A percentile compares a stretch with the other conserved stretches of the same genome.
Evolutionary conservation across 2,113 vertebrate species (phyloP).

Genomic region (Eublepharis macularius): DNA sequence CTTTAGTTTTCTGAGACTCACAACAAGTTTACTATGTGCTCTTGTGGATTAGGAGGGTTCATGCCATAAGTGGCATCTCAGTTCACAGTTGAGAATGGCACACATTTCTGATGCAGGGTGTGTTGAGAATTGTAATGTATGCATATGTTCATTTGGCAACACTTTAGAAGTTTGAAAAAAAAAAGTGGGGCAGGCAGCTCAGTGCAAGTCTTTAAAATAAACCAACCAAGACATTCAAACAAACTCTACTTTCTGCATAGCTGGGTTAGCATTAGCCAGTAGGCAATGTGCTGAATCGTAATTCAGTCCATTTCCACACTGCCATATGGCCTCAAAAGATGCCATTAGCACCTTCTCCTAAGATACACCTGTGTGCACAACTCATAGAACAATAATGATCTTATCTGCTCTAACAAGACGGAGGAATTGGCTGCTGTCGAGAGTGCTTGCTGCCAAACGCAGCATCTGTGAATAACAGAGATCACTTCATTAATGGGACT

Average conservation of each 20-base stretch:
- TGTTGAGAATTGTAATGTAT: background rate
- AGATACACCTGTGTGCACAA: slow-evolving; percentile 27
- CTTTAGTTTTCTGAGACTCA: too few relatives aligned
- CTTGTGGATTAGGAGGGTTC: too few relatives aligned
- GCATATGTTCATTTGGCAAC: background rate
- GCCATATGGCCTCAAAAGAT: slow-evolving; percentile 39
- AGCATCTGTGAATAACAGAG: slow-evolving; percentile 50
- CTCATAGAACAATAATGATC: slow-evolving; percentile 39
- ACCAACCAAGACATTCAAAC: background rate
- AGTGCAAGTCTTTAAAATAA: background rate
- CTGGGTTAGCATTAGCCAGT: background rate
- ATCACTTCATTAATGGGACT: slow-evolving; percentile 55
- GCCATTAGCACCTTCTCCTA: slow-evolving; percentile 42
- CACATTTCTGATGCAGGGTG: too few relatives aligned
- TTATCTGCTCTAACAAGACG: slow-evolving; percentile 44
- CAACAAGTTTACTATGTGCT: too few relatives aligned
- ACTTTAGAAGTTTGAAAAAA: background rate
- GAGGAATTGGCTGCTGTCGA: slow-evolving; percentile 41
- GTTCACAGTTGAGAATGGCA: too few relatives aligned
- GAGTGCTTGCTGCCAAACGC: slow-evolving; percentile 31
- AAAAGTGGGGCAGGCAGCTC: background rate
- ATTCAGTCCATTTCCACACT: slow-evolving; percentile 14
- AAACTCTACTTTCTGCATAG: slow-evolving; percentile 29
- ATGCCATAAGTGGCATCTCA: too few relatives aligned
- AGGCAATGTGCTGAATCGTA: slow-evolving; percentile 18